phyloP scores from a whole-genome alignment of 2,797 vertebrate genomes.

The Heliangelus exortis region DNA sequence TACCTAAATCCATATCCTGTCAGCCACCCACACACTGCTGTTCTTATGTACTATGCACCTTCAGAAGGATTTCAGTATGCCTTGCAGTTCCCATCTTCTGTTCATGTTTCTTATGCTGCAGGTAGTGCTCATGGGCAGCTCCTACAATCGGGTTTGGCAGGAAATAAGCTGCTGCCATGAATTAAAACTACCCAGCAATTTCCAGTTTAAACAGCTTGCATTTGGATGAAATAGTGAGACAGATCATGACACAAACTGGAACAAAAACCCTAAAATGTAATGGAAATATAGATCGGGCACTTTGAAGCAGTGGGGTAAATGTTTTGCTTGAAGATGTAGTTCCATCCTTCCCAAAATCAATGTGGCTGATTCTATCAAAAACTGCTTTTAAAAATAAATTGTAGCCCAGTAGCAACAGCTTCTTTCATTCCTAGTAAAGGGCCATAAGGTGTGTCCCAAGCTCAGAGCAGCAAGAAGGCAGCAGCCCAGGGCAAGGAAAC shows the following conservation, averaged over 20 bases:
- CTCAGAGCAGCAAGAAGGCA: neutral
- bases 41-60: neutral
- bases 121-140: neutral
- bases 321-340: neutral
- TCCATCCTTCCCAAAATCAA: neutral
- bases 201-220: neutral
- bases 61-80: neutral
- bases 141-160: neutral
- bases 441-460: neutral
- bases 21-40: neutral
- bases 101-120: neutral
- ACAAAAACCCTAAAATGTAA: neutral
- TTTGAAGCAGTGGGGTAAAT: neutral
- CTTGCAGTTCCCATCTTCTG: neutral
- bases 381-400: neutral
- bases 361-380: neutral
- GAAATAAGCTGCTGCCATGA: neutral
- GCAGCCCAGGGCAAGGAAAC: neutral
- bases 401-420: neutral
- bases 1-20: neutral
- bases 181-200: neutral
- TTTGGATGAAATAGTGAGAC: neutral
- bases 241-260: neutral
- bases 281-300: neutral
- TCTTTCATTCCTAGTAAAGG: neutral